Evolutionary conservation across 2,113 vertebrate genomes (phyloP), one percentile per base, ranked within the genome.

Genomic region (Pipa parva): DNA sequence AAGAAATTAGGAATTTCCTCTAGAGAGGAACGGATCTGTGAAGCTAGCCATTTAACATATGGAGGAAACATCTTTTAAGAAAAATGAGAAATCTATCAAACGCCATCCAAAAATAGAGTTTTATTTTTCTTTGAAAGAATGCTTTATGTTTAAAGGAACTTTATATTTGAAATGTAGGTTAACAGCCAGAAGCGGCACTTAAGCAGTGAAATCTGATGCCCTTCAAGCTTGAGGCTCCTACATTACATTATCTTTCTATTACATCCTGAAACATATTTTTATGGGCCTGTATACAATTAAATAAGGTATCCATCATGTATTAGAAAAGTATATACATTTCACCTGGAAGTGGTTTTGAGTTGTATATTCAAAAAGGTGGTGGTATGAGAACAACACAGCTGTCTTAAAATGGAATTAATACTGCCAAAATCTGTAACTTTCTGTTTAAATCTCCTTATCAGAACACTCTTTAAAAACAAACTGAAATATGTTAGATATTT

Each of bases 261-360:
- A 68, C 45, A 68, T 68, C 45, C 65, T 68, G 64, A 68, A 68
- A 68, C 28, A 51, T 51, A 59, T 45, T 46, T 46, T 39, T 33
- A 50, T 39, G 13, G 56, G 46, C 51, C 55, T 68, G 56, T 17
- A 39, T 50, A 58, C 33, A 68, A 59, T 68, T 68, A 59, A 51
- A 51, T 49, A 24, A 59, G 52, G 37, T 59, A 60, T 49, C 27
- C 52, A 56, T 39, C 46, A 52, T 39, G 10, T 13, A 59, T 46
- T 67, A 26, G 26, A 65, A 56, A 49, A 66, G 29, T 42, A 64
- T 46, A 13, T 54, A 66, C 52, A 48, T 57, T 33, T 54, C 29
- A 59, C 22, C 11, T 37, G 56, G 45, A 37, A 68, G 59, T 59
- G 37, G 46, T 59, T 36, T 48, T 58, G 20, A 42, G 15, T 33